phyloP scores from a whole-genome alignment of 2,113 vertebrate species.

The Melanostigma gelatinosum region DNA sequence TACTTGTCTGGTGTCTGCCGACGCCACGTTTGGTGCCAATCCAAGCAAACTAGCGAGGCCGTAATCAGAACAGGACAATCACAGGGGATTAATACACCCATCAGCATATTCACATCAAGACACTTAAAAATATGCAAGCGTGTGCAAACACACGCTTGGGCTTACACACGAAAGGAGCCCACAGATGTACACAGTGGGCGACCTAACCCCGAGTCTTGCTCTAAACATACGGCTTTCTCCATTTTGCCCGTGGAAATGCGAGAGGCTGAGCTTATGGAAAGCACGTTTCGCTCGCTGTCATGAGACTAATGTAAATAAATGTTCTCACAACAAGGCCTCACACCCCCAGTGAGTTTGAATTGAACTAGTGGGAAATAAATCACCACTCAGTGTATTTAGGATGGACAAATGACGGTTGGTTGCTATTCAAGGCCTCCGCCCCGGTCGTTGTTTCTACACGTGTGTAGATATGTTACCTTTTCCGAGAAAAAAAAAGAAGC shows the following conservation, averaged over 20 bases:
- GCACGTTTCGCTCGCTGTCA: constrained; percentile 58
- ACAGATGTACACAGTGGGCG: constrained; percentile 51
- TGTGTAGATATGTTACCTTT: background rate
- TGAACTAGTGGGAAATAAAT: constrained; percentile 41
- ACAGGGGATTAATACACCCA: constrained; percentile 64
- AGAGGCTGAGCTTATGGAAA: constrained; percentile 55
- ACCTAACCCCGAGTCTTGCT: constrained; percentile 32
- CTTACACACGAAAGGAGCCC: constrained; percentile 40
- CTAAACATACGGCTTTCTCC: constrained; percentile 64
- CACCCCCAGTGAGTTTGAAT: constrained; percentile 32
- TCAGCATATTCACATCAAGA: constrained; percentile 48
- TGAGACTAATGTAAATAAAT: constrained; percentile 65
- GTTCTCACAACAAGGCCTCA: constrained; percentile 52
- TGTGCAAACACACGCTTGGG: constrained; percentile 26
- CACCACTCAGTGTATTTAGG: constrained; percentile 32
- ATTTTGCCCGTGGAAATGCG: constrained; percentile 43
- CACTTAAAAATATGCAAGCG: constrained; percentile 45
- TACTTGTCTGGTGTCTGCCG: constrained; percentile 57
- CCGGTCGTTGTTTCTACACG: background rate
- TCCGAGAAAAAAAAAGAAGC: constrained; percentile 4
- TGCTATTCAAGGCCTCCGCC: constrained; percentile 39
- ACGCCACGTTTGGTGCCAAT: constrained; percentile 65
- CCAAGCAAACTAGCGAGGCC: constrained; percentile 73
- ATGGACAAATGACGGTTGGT: constrained; percentile 30
- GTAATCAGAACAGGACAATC: constrained; percentile 70